phyloP scores from a whole-genome alignment of 2,113 vertebrate species.

The Tragelaphus imberbis region DNA sequence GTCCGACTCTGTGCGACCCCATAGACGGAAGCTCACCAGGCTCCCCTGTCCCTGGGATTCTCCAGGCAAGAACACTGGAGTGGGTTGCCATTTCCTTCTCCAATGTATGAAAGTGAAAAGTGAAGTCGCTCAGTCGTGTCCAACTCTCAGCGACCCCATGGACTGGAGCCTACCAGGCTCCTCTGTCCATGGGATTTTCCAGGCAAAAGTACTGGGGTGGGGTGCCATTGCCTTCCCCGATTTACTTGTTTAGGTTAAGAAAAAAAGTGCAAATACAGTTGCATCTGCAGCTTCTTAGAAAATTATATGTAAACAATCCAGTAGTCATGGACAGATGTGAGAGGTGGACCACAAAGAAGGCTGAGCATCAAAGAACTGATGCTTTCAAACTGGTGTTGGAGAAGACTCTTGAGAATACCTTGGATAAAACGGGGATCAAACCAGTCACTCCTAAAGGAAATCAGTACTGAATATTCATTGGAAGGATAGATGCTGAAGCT shows the following conservation, averaged over 20 bases:
- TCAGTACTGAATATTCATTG: neutral
- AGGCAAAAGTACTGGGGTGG: too few relatives aligned
- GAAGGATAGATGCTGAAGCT: neutral
- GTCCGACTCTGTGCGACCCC: too few relatives aligned
- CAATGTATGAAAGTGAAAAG: too few relatives aligned
- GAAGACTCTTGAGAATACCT: neutral
- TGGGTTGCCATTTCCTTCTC: too few relatives aligned
- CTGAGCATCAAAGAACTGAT: rapidly evolving
- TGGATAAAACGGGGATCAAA: neutral
- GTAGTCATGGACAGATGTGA: neutral
- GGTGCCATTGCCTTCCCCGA: too few relatives aligned
- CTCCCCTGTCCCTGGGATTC: too few relatives aligned
- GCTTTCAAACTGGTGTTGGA: neutral
- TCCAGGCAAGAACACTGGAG: too few relatives aligned
- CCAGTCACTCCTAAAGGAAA: neutral
- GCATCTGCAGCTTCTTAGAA: neutral
- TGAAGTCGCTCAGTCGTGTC: too few relatives aligned
- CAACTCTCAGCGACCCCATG: too few relatives aligned
- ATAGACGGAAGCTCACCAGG: too few relatives aligned
- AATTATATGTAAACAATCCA: neutral
- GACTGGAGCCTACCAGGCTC: too few relatives aligned
- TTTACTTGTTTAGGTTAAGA: neutral
- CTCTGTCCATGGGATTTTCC: too few relatives aligned
- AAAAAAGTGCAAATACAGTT: neutral
- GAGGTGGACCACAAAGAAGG: neutral